A percentile compares a stretch with the other conserved stretches of the same genome.
These are phyloP conservation scores for Musca vetustissima DNA, from an alignment of 1,140 invertebrate species.

Conservation along the genomic window DNA sequence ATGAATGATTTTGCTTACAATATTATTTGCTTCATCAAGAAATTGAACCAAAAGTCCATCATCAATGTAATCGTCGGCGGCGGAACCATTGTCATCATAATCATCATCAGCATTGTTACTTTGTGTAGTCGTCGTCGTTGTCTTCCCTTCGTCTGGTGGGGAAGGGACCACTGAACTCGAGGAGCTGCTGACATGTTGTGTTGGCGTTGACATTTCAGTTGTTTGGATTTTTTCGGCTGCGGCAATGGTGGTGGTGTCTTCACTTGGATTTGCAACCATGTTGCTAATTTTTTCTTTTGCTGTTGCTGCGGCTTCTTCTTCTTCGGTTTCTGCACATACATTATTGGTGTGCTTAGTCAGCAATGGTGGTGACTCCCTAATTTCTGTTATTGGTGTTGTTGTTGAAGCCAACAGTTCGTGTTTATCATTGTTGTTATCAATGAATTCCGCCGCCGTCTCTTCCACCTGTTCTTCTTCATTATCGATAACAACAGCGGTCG, in stretches of 20 bases:
- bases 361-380: no score
- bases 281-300: no score
- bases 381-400: background rate
- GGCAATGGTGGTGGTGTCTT: background rate
- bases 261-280: background rate
- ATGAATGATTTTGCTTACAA: conserved; percentile 41
- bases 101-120: conserved; percentile 16
- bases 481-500: background rate
- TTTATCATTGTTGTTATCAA: conserved; percentile 10
- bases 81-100: conserved; percentile 26
- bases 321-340: conserved; percentile 1
- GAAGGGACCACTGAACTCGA: background rate
- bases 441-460: background rate
- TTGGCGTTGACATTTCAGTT: conserved; percentile 1
- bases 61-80: conserved; percentile 30
- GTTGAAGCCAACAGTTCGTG: background rate
- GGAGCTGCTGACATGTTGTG: background rate
- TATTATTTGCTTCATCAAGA: conserved; percentile 45
- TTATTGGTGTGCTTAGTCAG: no score
- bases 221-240: background rate
- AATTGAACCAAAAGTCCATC: conserved; percentile 46
- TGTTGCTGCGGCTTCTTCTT: background rate
- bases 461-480: background rate
- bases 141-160: background rate
- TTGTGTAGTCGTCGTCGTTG: background rate